Base-by-base conservation (phyloP, 2,797 vertebrate species). In the Gadopsis bispinosus region DNA sequence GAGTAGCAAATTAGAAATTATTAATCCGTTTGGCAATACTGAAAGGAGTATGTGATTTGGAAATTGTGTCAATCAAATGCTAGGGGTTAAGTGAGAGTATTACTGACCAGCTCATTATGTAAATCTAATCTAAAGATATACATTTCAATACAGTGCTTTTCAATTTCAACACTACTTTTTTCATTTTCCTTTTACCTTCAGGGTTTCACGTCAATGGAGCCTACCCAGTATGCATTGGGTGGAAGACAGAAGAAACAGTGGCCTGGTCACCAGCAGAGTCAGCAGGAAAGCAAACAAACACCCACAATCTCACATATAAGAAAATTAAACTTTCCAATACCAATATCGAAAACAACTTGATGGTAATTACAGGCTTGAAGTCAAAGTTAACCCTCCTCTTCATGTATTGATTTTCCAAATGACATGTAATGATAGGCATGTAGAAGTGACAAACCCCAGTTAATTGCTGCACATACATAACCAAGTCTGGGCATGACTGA, bases 341-440 rank as follows among this genome's bases (percentile, higher is more conserved):
- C 45, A 31, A 60, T 37, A 50, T 35, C 35, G 35, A 35, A 35
- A 35, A 14, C 17, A 20, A 43, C 35, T 51, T 35, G 22, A 66
- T 60, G 16, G 48, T n/a, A 33, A 59, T 33, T n/a, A 11, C 37
- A 54, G 48, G 17, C 13, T 37, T 58, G 4, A 17, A 35, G 48
- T 75, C 20, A 67, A 43, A 37, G 58, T 54, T 35, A 47, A 51
- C 22, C 14, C 3, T 69, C 22, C 37, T 29, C 58, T 29, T 55
- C 12, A 22, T 37, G 66, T 37, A 10, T 13, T 60, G 17, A 22
- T 20, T 26, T 59, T 51, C 41, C 4, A 14, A 63, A 56, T 60
- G 26, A 16, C 41, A 60, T 10, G 16, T 29, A 62, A 48, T 4
- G 8, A 63, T 50, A 13, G 9, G 14, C n/a, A n/a, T 22, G 11